Conservation (phyloP, 2,113 vertebrate genomes). For the Isurus oxyrinchus region DNA sequence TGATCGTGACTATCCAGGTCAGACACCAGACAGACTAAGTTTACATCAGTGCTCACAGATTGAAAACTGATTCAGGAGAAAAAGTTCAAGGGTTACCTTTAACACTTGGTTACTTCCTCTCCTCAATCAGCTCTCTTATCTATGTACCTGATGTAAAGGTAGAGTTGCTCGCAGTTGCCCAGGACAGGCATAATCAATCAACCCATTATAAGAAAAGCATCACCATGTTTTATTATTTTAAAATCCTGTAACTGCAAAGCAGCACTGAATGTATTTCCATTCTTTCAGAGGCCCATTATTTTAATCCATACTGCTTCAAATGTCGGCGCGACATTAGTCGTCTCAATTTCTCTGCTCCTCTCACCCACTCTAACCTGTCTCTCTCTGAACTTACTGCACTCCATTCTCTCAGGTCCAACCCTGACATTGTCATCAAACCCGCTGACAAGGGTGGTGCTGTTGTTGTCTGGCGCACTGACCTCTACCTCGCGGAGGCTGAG, state of each 20-base stretch:
- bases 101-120: constrained; percentile 32
- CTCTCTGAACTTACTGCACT: no score
- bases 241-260: background rate
- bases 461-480: no score
- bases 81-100: constrained; percentile 18
- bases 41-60: constrained; percentile 31
- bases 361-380: no score
- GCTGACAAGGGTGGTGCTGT: no score
- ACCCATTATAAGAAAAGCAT: constrained; percentile 14
- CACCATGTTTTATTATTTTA: constrained; percentile 6
- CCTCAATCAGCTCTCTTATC: constrained; percentile 35
- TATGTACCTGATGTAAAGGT: constrained; percentile 36
- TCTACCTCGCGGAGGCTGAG: no score
- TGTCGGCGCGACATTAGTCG: no score
- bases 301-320: background rate
- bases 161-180: background rate
- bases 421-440: no score
- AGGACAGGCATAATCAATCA: constrained; percentile 35
- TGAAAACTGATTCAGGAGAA: constrained; percentile 11
- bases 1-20: background rate
- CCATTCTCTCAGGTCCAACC: no score
- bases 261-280: background rate
- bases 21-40: constrained; percentile 20
- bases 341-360: no score
- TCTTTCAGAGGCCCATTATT: background rate